Percentiles rank a stretch among this genome's conserved stretches.
Evolutionary conservation across 53 echinoderm and acorn worm genomes (phyloP).

Genomic region (Pentamera pediparva): DNA sequence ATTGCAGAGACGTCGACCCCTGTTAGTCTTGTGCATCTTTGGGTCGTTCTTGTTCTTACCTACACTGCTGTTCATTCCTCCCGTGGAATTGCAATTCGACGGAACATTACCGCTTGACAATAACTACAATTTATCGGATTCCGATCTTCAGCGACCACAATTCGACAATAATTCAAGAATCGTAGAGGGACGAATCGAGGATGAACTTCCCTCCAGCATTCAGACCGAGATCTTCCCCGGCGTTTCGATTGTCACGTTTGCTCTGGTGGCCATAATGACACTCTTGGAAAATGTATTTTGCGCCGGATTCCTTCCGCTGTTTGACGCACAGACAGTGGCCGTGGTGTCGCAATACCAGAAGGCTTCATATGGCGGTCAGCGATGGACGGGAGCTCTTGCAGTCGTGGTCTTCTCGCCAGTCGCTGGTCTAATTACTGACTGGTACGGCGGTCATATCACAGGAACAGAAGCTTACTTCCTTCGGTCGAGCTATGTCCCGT

Average conservation of each 20-base stretch:
- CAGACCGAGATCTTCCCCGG: not conserved
- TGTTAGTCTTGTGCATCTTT: constrained; percentile 30
- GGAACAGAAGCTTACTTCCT: not conserved
- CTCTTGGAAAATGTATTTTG: not conserved
- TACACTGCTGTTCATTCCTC: constrained; percentile 37
- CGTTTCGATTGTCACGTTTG: not conserved
- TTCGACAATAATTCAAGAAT: too few relatives aligned
- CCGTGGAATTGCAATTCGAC: too few relatives aligned
- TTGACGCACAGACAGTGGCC: constrained; percentile 7
- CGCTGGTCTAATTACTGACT: not conserved
- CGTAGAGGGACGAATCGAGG: not conserved
- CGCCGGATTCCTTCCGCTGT: not conserved
- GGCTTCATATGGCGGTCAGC: not conserved
- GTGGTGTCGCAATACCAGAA: not conserved
- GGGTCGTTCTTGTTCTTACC: constrained; percentile 40
- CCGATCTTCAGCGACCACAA: too few relatives aligned
- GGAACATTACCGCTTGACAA: too few relatives aligned
- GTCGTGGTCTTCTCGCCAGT: not conserved
- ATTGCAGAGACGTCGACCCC: constrained; percentile 40
- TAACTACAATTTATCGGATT: too few relatives aligned
- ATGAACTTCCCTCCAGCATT: not conserved
- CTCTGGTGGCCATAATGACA: not conserved
- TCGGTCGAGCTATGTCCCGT: constrained; percentile 8
- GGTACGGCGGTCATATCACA: not conserved
- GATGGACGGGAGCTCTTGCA: constrained; percentile 20